Percentiles rank a stretch among this genome's conserved stretches.
Evolutionary conservation across 1,140 invertebrate species (phyloP).

Genomic region (Aphidius gifuensis): DNA sequence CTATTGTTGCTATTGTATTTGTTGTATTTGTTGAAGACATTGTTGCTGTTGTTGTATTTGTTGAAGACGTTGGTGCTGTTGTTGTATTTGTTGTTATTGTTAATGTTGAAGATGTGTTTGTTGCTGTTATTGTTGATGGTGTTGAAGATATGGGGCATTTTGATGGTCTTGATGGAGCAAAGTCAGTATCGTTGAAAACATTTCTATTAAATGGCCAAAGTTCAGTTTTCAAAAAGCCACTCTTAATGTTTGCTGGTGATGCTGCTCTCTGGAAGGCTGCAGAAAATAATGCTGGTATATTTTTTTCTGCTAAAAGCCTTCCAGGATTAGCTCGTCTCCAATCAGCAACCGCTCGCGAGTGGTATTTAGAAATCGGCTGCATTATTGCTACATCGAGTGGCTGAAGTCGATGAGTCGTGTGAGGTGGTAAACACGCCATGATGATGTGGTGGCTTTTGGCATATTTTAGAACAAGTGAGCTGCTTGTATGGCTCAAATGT

Average conservation of each 20-base stretch:
- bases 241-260: constrained; percentile 38
- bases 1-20: too few species aligned
- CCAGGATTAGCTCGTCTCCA: constrained; percentile 36
- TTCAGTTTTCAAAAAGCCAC: constrained; percentile 40
- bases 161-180: constrained; percentile 13
- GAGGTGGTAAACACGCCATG: constrained; percentile 35
- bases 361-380: constrained; percentile 40
- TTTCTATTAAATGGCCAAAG: constrained; percentile 42
- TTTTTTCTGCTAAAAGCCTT: constrained; percentile 31
- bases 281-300: constrained; percentile 34
- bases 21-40: too few species aligned
- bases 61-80: too few species aligned
- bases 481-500: constrained; percentile 31
- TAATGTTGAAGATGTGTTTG: too few species aligned
- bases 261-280: constrained; percentile 42
- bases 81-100: too few species aligned
- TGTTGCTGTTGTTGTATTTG: too few species aligned
- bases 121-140: too few species aligned
- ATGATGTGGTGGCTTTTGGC: constrained; percentile 35
- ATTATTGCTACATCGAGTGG: constrained; percentile 41
- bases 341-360: constrained; percentile 28
- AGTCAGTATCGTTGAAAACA: constrained; percentile 41
- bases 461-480: constrained; percentile 32
- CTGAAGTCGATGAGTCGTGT: constrained; percentile 37
- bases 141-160: background rate